These are phyloP conservation scores for Sebastes steindachneri DNA, from an alignment of 2,797 vertebrate genomes.

Conservation along the genomic window DNA sequence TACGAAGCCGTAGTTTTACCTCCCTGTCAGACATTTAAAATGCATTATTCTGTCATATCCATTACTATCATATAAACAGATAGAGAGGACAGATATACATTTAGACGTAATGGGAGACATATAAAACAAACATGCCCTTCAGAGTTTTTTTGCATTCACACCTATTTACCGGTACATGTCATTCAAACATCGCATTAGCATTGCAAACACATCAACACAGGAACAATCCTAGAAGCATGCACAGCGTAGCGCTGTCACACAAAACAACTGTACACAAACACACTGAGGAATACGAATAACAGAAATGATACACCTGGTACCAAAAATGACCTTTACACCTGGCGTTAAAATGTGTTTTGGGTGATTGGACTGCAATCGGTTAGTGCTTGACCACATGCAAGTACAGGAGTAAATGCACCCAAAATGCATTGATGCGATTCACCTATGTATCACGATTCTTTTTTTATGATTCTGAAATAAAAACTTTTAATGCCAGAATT, in stretches of 20 bases:
- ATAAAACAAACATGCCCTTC: slow-evolving; percentile 34
- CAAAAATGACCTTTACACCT: background rate
- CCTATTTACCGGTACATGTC: background rate
- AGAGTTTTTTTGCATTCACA: slow-evolving; percentile 15
- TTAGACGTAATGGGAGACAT: slow-evolving; percentile 21
- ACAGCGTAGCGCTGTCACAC: background rate
- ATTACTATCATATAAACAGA: slow-evolving; percentile 24
- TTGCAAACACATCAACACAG: slow-evolving; percentile 16
- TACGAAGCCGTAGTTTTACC: slow-evolving; percentile 1
- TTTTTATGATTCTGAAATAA: no score
- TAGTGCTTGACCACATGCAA: background rate
- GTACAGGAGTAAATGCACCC: no score
- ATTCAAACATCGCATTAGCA: slow-evolving; percentile 37
- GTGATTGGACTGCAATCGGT: fast-evolving
- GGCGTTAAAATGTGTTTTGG: background rate
- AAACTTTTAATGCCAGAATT: no score
- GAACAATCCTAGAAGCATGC: background rate
- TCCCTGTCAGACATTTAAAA: slow-evolving; percentile 20
- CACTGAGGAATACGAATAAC: background rate
- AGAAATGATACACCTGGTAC: background rate
- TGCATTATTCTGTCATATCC: slow-evolving; percentile 34
- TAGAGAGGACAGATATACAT: slow-evolving; percentile 13
- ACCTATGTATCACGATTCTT: no score
- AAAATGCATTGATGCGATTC: no score
- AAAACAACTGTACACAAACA: background rate